Percentiles rank a stretch among this genome's conserved stretches.
These are phyloP conservation scores for Aphaenogaster rudis DNA, from an alignment of 1,140 invertebrate genomes.

Conservation along the genomic window DNA sequence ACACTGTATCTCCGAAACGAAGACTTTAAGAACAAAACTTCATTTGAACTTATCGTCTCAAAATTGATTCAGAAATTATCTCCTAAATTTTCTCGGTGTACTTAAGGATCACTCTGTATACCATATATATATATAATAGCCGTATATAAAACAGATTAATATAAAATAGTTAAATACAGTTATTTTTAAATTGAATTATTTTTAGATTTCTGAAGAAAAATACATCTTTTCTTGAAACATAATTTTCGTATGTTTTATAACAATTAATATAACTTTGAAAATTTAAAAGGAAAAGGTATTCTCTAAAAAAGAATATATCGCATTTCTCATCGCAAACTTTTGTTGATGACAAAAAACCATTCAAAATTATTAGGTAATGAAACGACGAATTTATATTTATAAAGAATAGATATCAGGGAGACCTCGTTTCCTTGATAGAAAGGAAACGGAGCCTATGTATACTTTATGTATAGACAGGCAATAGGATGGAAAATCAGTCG, in stretches of 20 bases:
- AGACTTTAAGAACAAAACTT: no score
- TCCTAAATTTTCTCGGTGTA: no score
- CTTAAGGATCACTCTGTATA: background rate
- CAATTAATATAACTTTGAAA: background rate
- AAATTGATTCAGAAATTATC: no score
- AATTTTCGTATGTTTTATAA: slow-evolving; percentile 1
- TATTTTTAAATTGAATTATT: background rate
- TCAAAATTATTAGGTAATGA: background rate
- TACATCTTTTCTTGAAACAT: background rate
- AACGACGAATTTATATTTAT: background rate
- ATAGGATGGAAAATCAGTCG: slow-evolving; percentile 40
- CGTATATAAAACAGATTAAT: background rate
- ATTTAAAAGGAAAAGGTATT: background rate
- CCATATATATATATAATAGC: background rate
- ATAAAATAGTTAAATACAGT: background rate
- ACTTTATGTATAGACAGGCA: background rate
- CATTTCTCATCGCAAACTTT: background rate
- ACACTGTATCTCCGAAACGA: no score
- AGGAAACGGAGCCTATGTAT: background rate
- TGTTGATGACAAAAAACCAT: background rate
- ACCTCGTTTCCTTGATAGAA: slow-evolving; percentile 11
- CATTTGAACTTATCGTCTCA: no score
- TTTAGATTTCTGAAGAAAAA: background rate
- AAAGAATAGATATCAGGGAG: background rate
- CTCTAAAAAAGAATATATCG: no score